A percentile compares a stretch with the other conserved stretches of the same genome.
phyloP scores from a whole-genome alignment of 2,113 vertebrate genomes.

The Capra hircus region DNA sequence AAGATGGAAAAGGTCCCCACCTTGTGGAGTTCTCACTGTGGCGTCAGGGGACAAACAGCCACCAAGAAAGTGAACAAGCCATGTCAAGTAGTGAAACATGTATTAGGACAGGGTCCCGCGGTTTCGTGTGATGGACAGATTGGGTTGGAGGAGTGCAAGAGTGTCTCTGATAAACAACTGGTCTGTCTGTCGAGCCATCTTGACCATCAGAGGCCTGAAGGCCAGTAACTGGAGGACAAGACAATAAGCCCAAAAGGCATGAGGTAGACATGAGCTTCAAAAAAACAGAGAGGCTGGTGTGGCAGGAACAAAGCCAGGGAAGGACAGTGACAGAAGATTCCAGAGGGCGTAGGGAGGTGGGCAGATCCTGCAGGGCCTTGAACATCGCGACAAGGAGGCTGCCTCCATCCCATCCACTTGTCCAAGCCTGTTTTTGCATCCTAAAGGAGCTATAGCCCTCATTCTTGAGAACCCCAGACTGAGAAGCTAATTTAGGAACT shows the following conservation, averaged over 20 bases:
- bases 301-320: not conserved
- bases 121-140: not conserved
- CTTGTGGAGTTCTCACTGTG: not conserved
- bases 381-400: not conserved
- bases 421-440: not conserved
- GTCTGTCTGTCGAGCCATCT: not conserved
- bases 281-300: not conserved
- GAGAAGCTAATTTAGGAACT: not conserved
- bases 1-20: not conserved
- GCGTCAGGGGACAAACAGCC: not conserved
- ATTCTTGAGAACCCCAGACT: not conserved
- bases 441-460: not conserved
- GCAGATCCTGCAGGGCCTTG: not conserved
- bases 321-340: not conserved
- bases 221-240: not conserved
- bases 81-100: not conserved
- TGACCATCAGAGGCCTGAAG: not conserved
- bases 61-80: not conserved
- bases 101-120: fast-evolving
- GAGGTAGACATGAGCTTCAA: not conserved
- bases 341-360: not conserved
- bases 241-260: not conserved
- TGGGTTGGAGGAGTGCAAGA: not conserved
- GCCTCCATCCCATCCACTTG: not conserved
- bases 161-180: not conserved